Base-by-base conservation (phyloP, 2,888 invertebrate species). In the Stenodema calcarata region DNA sequence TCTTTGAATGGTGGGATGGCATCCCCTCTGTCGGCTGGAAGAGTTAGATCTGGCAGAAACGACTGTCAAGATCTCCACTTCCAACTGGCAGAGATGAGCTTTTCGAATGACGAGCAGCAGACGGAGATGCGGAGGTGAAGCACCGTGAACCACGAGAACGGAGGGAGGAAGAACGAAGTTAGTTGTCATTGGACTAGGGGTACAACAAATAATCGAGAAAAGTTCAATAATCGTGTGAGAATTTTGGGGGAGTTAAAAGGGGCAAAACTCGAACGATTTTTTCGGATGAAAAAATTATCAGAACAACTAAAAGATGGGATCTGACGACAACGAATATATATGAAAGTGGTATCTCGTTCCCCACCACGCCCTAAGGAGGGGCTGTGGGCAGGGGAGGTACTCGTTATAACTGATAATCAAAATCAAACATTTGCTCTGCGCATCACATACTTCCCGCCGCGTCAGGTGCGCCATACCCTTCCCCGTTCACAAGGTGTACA, bases 21-120 rank as follows among this genome's bases (percentile, higher is more conserved):
- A 42, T 16, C 83, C 14, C 28, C 83, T 87, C 91, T 90, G 91
- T 93, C 93, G 94, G 94, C 94, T 94, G 94, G 94, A 94, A 94
- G 94, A 94, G 94, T 94, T 94, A 94, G 94, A 94, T 94, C 94
- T 94, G 94, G 93, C 94, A 94, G 90, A 89, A 90, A 90, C 89
- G 88, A 89, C 54, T 86, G 93, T 92, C 93, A 91, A 93, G 94
- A 94, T 93, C 94, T 92, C 92, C 93, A 92, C 93, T 94, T 94
- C 94, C 94, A 94, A 93, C 94, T 93, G 90, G 90, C 91, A 90
- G 91, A 90, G 89, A 85, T 87, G 78, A 75, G 42, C 47, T 75
- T 79, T 54, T 82, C 44, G 23, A 28, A 11, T 16, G 50, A 28
- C 23, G 80, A 1, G 28, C 12, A 23, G 54, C 18, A 30, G 35